These are phyloP conservation scores for Osmerus eperlanus DNA, from an alignment of 2,113 vertebrate genomes.

Conservation along the genomic window DNA sequence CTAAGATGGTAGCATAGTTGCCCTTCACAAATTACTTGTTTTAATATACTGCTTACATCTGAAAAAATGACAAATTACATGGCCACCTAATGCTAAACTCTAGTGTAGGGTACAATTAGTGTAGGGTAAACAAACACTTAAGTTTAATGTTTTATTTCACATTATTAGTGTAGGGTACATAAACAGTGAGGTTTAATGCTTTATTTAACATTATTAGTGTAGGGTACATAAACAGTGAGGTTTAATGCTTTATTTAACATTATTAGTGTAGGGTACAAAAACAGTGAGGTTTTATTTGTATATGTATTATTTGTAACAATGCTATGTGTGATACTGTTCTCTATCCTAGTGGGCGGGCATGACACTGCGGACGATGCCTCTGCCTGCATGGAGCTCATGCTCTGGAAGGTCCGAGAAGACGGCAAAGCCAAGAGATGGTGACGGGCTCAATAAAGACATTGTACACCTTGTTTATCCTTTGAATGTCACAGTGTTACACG, in stretches of 20 bases:
- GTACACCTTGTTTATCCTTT: not conserved
- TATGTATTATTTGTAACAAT: not conserved
- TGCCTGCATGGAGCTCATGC: conserved; percentile 79
- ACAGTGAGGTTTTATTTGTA: not conserved
- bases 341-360: conserved; percentile 64
- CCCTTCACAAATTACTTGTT: no score
- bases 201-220: no score
- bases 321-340: not conserved
- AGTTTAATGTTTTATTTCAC: not conserved
- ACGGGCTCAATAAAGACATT: not conserved
- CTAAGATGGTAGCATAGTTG: no score
- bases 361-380: conserved; percentile 73
- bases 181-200: not conserved
- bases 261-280: no score
- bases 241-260: not conserved
- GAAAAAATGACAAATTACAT: no score
- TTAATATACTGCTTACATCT: no score
- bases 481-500: not conserved
- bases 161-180: no score
- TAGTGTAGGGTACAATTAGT: no score
- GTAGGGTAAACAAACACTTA: not conserved
- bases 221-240: not conserved
- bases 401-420: conserved; percentile 78
- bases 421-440: conserved; percentile 68
- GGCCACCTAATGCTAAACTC: no score